Base-by-base conservation (phyloP, 2,888 invertebrate species). In the Lampropteryx suffumata region DNA sequence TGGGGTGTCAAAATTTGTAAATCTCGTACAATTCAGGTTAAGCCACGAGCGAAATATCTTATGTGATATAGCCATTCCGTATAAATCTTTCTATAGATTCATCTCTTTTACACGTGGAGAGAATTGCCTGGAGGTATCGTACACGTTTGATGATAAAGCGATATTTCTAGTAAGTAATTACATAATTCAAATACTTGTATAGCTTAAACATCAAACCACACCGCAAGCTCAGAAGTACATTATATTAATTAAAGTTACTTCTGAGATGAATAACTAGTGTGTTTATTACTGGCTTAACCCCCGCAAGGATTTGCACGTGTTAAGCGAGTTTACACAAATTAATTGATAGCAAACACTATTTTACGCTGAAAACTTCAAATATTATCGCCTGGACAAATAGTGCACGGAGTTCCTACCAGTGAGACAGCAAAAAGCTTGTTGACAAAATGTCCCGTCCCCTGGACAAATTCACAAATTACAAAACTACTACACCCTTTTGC, bases 241-340 rank as follows among this genome's bases (percentile, higher is more conserved):
- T 62, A 69, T 63, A 67, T 71, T 69, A 71, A 71, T 72, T 71
- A 66, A 71, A 69, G 60, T 66, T 69, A n/a, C n/a, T n/a, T n/a
- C n/a, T n/a, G n/a, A n/a, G n/a, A n/a, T n/a, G n/a, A n/a, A n/a
- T n/a, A n/a, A n/a, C 11, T 21, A 27, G 5, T 33, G 24, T 24
- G 13, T 26, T 13, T 11, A 12, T 26, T 3, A n/a, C 13, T 26
- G 11, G 9, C n/a, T 10, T 14, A 14, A 10, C 27, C 32, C 13
- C 24, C 3, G 26, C 10, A 26, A n/a, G 17, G 10, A 21, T 35
- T 21, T 29, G 21, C 9, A 29, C 13, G 21, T 27, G 24, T 26
- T 41, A 3, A 17, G 30, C 2, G 10, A 40, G 17, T 26, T 33
- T 17, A 34, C 9, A 34, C 26, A 32, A 27, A 26, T 33, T 17